Percentiles rank a stretch among this genome's conserved stretches.
Conservation (phyloP, 2,113 vertebrate genomes). For the Trogon surrucura region DNA sequence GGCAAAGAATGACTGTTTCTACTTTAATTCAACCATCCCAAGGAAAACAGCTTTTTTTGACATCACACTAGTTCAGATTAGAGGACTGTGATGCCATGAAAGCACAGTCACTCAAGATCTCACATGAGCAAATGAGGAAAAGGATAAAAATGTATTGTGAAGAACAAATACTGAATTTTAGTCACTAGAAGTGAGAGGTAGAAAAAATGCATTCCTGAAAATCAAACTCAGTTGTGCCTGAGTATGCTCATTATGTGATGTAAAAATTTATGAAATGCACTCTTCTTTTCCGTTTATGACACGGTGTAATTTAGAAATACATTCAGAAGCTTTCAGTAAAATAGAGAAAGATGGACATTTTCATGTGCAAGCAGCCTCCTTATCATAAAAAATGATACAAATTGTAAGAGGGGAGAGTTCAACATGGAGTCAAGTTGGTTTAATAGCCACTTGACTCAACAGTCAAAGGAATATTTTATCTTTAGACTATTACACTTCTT, state of each 20-base stretch:
- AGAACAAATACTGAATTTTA: background rate
- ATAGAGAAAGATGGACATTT: background rate
- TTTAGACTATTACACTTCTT: background rate
- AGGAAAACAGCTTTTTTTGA: background rate
- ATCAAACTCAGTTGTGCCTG: background rate
- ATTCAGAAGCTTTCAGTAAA: background rate
- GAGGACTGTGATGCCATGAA: background rate
- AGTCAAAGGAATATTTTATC: background rate
- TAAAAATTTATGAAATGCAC: background rate
- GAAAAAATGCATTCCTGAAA: background rate
- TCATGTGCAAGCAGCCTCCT: background rate
- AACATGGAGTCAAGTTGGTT: background rate
- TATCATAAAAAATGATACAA: background rate
- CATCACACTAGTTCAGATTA: background rate
- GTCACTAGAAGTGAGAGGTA: background rate
- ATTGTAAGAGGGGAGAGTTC: background rate
- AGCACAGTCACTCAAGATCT: background rate
- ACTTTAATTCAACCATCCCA: background rate
- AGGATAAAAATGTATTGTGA: background rate
- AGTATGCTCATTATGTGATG: background rate
- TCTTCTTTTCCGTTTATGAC: background rate
- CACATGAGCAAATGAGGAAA: background rate
- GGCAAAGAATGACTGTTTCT: background rate
- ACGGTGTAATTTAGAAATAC: background rate
- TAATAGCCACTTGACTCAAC: background rate